Evolutionary conservation across 2,113 vertebrate genomes (phyloP).

Genomic region (Brachyhypopomus occidentalis): DNA sequence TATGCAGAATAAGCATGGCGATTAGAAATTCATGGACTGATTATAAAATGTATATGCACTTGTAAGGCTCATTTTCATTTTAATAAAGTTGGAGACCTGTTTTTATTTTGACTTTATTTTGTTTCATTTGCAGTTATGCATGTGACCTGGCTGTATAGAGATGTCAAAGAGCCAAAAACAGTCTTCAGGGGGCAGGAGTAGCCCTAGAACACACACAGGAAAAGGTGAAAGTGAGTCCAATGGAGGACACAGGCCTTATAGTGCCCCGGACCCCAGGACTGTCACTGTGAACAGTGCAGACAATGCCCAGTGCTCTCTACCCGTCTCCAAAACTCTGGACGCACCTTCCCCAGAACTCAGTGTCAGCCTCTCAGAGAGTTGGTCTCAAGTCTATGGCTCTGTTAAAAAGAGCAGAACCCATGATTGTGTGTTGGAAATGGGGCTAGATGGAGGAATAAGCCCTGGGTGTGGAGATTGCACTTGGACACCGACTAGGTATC

Average conservation of each 20-base stretch:
- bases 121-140: conserved; percentile 41
- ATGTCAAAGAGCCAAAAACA: conserved; percentile 35
- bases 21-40: too few species aligned
- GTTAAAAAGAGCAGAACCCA: conserved; percentile 81
- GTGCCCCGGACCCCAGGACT: neutral
- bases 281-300: neutral
- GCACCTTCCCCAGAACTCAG: conserved; percentile 9
- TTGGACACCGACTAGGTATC: conserved; percentile 34
- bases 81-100: neutral
- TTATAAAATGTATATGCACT: too few species aligned
- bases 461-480: conserved; percentile 18
- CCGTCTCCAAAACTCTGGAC: conserved; percentile 1
- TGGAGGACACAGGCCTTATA: neutral
- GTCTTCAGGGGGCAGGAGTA: neutral
- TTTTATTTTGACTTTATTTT: conserved; percentile 17
- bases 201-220: conserved; percentile 2
- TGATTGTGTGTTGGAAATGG: conserved; percentile 62
- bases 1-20: too few species aligned
- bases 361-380: conserved; percentile 11
- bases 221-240: neutral
- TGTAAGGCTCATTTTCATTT: neutral
- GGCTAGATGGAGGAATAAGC: conserved; percentile 55
- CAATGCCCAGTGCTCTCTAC: conserved; percentile 11
- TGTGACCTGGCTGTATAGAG: conserved; percentile 44
- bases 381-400: conserved; percentile 56